Evolutionary conservation across 2,888 invertebrate genomes (phyloP).

Genomic region (Chelonus formosanus): DNA sequence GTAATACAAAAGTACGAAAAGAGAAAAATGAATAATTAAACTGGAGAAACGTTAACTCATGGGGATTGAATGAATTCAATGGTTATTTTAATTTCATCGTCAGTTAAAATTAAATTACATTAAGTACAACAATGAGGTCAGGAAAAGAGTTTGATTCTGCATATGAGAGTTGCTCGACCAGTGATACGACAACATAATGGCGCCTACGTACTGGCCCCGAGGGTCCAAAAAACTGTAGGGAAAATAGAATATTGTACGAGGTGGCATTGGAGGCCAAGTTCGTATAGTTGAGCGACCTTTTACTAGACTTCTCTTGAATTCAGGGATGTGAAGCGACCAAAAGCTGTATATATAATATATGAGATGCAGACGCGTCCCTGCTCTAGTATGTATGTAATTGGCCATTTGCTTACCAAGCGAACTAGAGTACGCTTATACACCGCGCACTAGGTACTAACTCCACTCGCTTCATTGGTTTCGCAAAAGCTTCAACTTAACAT

Average conservation of each 20-base stretch:
- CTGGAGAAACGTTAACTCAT: neutral
- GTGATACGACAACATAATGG: slow-evolving; percentile 31
- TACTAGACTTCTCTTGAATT: slow-evolving; percentile 11
- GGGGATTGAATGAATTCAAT: neutral
- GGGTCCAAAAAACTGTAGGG: neutral
- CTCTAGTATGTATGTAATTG: slow-evolving; percentile 54
- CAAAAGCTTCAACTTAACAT: slow-evolving; percentile 4
- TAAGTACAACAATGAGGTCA: slow-evolving; percentile 34
- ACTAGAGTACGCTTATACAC: neutral
- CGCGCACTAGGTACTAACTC: neutral
- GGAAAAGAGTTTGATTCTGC: slow-evolving; percentile 29
- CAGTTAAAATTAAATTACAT: slow-evolving; percentile 41
- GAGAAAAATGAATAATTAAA: no score
- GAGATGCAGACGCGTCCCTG: slow-evolving; percentile 52
- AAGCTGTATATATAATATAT: slow-evolving; percentile 50
- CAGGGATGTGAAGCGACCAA: slow-evolving; percentile 31
- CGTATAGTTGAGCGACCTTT: slow-evolving; percentile 10
- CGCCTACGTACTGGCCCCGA: neutral
- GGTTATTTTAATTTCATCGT: slow-evolving; percentile 14
- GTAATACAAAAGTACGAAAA: no score
- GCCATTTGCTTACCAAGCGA: slow-evolving; percentile 58
- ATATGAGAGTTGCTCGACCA: slow-evolving; percentile 33
- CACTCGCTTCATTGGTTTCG: slow-evolving; percentile 8
- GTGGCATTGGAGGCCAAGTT: slow-evolving; percentile 6
- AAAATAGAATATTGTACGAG: slow-evolving; percentile 27